Percentiles rank a stretch among this genome's conserved stretches.
These are phyloP conservation scores for Orthonyx spaldingii DNA, from an alignment of 2,113 vertebrate species.

Conservation along the genomic window DNA sequence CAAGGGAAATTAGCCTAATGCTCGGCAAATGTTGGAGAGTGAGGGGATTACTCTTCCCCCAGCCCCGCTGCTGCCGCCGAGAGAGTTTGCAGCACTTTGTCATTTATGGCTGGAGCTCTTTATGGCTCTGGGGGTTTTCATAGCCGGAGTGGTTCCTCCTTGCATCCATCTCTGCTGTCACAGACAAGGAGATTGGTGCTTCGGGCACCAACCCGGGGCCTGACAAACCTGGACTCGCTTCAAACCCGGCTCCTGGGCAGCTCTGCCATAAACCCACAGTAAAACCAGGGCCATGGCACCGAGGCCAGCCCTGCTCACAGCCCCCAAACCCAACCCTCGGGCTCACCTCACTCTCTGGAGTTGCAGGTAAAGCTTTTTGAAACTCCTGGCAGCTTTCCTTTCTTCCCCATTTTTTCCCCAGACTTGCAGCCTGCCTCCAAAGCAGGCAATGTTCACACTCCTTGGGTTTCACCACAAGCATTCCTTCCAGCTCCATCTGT, in stretches of 20 bases:
- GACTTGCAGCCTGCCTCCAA: not conserved
- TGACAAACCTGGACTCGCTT: accelerated
- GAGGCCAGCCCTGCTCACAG: not conserved
- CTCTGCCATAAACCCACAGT: accelerated
- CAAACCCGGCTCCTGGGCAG: not conserved
- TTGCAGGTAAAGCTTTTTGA: not conserved
- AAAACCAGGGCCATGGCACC: accelerated
- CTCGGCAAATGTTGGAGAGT: not conserved
- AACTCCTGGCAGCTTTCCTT: not conserved
- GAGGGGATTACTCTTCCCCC: not conserved
- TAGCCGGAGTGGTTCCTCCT: not conserved
- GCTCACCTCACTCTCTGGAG: not conserved
- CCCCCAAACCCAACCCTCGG: accelerated
- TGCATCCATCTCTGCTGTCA: not conserved
- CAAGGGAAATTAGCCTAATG: conserved; percentile 20
- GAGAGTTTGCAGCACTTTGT: not conserved
- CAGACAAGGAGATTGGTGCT: not conserved
- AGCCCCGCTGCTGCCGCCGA: not conserved
- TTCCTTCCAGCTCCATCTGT: conserved; percentile 57
- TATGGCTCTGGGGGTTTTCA: not conserved
- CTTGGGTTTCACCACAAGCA: not conserved
- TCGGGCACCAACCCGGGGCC: not conserved
- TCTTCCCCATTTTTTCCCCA: not conserved
- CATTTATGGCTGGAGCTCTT: not conserved
- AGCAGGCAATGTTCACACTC: conserved; percentile 29